phyloP scores from a whole-genome alignment of 2,888 invertebrate genomes.

The Phalangium opilio region DNA sequence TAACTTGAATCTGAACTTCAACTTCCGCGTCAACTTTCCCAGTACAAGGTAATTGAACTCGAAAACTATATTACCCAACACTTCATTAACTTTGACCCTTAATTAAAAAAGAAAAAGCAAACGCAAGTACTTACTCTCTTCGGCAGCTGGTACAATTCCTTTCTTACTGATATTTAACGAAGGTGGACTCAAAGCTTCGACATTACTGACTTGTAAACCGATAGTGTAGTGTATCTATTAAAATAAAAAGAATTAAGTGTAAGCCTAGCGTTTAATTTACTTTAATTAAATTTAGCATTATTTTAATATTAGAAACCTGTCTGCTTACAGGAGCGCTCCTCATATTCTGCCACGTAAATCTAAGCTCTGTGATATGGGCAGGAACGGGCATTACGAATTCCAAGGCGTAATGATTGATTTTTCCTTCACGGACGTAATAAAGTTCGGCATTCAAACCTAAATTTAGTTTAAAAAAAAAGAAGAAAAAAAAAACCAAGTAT shows the following conservation, averaged over 20 bases:
- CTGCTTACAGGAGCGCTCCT: constrained; percentile 22
- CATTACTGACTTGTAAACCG: constrained; percentile 56
- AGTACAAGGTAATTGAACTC: constrained; percentile 64
- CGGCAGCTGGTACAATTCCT: constrained; percentile 62
- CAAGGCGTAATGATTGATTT: constrained; percentile 76
- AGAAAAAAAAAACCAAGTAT: not conserved
- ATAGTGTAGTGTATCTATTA: constrained; percentile 67
- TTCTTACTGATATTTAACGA: constrained; percentile 63
- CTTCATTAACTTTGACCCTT: no score
- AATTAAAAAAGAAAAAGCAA: no score
- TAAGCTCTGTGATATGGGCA: constrained; percentile 63
- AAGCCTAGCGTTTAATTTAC: not conserved
- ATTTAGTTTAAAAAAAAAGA: no score
- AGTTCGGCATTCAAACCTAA: constrained; percentile 68
- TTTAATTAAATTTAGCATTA: not conserved
- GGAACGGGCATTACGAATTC: constrained; percentile 76
- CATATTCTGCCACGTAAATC: constrained; percentile 84
- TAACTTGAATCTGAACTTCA: constrained; percentile 63
- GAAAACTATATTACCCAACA: no score
- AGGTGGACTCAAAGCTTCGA: constrained; percentile 57
- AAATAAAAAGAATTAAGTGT: no score
- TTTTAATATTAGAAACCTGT: no score
- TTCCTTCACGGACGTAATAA: constrained; percentile 79
- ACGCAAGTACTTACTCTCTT: constrained; percentile 28
- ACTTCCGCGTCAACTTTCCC: constrained; percentile 72